Conservation (phyloP, 2,797 vertebrate genomes). For the Picus viridis region DNA sequence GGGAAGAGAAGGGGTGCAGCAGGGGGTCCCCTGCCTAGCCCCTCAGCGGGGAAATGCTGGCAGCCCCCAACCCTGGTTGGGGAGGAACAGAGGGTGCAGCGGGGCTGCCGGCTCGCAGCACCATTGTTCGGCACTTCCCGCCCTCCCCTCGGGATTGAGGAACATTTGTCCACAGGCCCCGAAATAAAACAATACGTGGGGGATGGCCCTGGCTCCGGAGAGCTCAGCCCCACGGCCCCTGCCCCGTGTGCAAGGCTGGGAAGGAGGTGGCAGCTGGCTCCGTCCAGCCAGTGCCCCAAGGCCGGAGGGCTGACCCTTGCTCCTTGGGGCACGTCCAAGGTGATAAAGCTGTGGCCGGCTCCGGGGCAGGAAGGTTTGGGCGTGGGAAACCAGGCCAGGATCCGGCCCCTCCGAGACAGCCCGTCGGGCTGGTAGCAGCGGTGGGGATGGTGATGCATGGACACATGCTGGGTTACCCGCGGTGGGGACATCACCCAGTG, state of each 20-base stretch:
- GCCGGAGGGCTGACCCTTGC: neutral
- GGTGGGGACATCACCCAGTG: neutral
- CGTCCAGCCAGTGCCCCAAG: rapidly evolving
- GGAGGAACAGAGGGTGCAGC: neutral
- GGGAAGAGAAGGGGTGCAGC: neutral
- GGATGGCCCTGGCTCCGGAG: neutral
- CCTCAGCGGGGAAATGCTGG: rapidly evolving
- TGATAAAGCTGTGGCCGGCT: neutral
- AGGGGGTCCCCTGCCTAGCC: neutral
- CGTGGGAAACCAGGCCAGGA: neutral
- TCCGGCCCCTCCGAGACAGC: neutral
- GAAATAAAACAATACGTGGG: slow-evolving; percentile 41
- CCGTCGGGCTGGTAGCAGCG: neutral
- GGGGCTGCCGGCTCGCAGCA: neutral
- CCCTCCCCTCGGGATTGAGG: slow-evolving; percentile 51
- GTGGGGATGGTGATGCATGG: neutral
- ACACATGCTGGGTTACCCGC: rapidly evolving
- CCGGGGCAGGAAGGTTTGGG: neutral
- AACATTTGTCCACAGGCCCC: neutral
- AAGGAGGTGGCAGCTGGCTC: neutral
- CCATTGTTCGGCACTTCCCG: slow-evolving; percentile 66
- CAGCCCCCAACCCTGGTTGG: neutral
- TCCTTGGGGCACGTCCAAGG: neutral
- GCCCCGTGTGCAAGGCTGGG: neutral
- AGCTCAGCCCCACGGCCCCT: neutral